phyloP scores from a whole-genome alignment of 1,140 invertebrate genomes.

The Periplaneta americana region DNA sequence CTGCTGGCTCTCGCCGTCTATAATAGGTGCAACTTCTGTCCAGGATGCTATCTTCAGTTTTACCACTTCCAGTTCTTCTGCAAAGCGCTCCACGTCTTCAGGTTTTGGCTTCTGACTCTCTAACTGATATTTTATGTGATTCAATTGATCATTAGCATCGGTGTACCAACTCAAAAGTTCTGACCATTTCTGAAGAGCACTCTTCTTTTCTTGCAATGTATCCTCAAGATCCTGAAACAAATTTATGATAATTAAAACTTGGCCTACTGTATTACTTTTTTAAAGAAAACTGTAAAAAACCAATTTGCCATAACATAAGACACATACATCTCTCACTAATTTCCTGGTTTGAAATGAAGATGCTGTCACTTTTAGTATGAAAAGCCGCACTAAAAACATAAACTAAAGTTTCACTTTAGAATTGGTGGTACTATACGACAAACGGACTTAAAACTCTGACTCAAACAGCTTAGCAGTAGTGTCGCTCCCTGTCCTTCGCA shows the following conservation, averaged over 20 bases:
- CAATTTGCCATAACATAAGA: too few species aligned
- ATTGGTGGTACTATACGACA: too few species aligned
- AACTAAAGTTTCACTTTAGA: too few species aligned
- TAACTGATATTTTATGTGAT: constrained; percentile 72
- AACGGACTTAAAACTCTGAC: too few species aligned
- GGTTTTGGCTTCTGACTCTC: constrained; percentile 62
- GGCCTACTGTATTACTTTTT: too few species aligned
- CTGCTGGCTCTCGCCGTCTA: constrained; percentile 59
- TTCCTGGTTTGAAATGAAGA: too few species aligned
- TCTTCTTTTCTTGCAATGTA: constrained; percentile 67
- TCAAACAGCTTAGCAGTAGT: too few species aligned
- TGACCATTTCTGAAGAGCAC: constrained; percentile 73
- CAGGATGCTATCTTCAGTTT: constrained; percentile 58
- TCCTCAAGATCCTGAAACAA: constrained; percentile 55
- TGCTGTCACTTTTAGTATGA: too few species aligned
- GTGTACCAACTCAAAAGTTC: constrained; percentile 76
- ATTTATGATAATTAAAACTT: background rate
- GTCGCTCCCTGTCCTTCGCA: too few species aligned
- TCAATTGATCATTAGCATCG: constrained; percentile 72
- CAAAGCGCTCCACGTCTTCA: constrained; percentile 40
- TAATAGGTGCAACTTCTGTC: constrained; percentile 57
- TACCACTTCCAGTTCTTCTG: constrained; percentile 48
- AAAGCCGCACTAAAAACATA: too few species aligned
- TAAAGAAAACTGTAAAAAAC: too few species aligned
- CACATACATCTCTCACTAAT: too few species aligned